Percentiles rank a stretch among this genome's conserved stretches.
Evolutionary conservation across 2,888 invertebrate species (phyloP).

Genomic region (Thecocarcelia acutangulata): DNA sequence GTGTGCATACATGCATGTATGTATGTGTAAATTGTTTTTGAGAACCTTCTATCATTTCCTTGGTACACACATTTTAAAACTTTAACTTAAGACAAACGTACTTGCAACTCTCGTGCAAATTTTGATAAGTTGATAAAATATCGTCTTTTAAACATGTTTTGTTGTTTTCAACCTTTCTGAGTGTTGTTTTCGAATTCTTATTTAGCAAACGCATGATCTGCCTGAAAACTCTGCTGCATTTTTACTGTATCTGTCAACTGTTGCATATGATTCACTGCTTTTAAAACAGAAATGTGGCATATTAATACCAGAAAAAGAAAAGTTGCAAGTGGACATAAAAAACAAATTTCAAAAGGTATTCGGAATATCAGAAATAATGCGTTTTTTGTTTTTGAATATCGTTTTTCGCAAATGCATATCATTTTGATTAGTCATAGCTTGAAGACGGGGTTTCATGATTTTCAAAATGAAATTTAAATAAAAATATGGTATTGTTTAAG

Average conservation of each 20-base stretch:
- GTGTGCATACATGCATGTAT: background rate
- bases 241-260: background rate
- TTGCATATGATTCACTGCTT: background rate
- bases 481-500: too few species aligned
- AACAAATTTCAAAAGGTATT: background rate
- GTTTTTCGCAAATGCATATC: slow-evolving; percentile 2
- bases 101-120: too few species aligned
- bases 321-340: too few species aligned
- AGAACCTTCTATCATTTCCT: too few species aligned
- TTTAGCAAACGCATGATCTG: too few species aligned
- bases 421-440: background rate
- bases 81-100: too few species aligned
- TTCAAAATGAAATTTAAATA: too few species aligned
- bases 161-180: background rate
- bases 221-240: background rate
- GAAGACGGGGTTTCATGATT: too few species aligned
- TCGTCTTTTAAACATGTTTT: background rate
- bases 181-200: background rate
- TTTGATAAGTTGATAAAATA: too few species aligned
- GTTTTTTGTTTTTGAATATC: background rate
- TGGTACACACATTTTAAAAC: too few species aligned
- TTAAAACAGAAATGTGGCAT: background rate
- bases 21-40: too few species aligned
- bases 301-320: too few species aligned
- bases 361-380: background rate